Conservation (phyloP, 2,113 vertebrate species). For the Scartelaos histophorus region DNA sequence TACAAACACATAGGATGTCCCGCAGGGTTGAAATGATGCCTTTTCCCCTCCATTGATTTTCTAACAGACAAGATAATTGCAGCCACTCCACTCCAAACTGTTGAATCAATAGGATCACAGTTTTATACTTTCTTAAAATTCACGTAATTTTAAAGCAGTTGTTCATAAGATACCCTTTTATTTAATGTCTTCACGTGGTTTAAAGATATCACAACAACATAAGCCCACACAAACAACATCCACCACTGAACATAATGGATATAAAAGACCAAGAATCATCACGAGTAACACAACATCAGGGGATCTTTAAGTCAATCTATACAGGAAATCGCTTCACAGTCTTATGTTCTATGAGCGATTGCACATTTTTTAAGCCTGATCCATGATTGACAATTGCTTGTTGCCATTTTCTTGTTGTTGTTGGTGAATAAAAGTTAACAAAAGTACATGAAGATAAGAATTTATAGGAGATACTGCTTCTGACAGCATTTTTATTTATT, state of each 20-base stretch:
- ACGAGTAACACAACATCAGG: too few relatives aligned
- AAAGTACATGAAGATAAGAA: neutral
- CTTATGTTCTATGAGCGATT: too few relatives aligned
- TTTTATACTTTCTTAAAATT: neutral
- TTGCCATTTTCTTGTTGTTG: neutral
- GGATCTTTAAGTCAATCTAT: too few relatives aligned
- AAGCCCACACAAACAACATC: too few relatives aligned
- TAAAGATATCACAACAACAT: too few relatives aligned
- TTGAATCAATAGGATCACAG: neutral
- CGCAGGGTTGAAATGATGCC: conserved; percentile 2
- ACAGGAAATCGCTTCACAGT: too few relatives aligned
- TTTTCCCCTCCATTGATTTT: conserved; percentile 19
- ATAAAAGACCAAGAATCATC: too few relatives aligned
- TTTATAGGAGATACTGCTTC: neutral
- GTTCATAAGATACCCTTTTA: neutral
- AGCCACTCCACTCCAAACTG: conserved; percentile 11
- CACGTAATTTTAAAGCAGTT: neutral
- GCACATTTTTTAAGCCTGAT: too few relatives aligned
- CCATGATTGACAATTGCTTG: too few relatives aligned
- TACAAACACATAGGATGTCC: neutral
- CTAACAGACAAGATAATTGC: conserved; percentile 28
- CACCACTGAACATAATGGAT: too few relatives aligned
- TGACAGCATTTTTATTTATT: too few relatives aligned
- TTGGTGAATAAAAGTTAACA: neutral
- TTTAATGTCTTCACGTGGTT: too few relatives aligned